phyloP scores from a whole-genome alignment of 2,113 vertebrate genomes.

The Nicator chloris region DNA sequence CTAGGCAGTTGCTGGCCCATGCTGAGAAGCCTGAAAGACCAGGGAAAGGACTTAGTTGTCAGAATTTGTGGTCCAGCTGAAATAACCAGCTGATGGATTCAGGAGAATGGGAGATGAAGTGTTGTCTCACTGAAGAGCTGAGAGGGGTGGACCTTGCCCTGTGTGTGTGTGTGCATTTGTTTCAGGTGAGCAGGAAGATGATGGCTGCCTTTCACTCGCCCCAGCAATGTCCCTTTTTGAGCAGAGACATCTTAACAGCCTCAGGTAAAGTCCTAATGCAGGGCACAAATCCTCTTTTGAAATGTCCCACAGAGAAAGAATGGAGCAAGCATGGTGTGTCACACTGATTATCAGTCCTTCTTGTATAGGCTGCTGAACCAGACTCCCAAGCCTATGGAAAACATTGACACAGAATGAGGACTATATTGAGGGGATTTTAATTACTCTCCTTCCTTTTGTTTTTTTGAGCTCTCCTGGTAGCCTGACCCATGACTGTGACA shows the following conservation, averaged over 20 bases:
- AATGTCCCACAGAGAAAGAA: not conserved
- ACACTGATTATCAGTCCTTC: not conserved
- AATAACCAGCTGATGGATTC: not conserved
- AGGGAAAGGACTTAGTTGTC: not conserved
- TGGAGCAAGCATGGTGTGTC: not conserved
- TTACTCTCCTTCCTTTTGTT: rapidly evolving
- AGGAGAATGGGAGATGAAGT: not conserved
- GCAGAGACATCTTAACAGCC: not conserved
- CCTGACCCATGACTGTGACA: not conserved
- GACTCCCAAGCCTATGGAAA: not conserved
- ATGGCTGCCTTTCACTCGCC: not conserved
- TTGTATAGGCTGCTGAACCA: not conserved
- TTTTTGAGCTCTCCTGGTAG: not conserved
- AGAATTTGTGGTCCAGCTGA: not conserved
- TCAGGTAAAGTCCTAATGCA: not conserved
- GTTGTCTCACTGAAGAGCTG: not conserved
- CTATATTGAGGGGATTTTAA: not conserved
- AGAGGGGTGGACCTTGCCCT: not conserved
- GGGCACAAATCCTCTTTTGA: not conserved
- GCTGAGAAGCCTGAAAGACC: not conserved
- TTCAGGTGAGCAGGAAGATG: not conserved
- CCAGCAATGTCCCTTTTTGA: not conserved
- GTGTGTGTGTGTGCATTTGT: not conserved
- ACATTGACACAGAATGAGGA: not conserved
- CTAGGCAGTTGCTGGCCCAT: not conserved